A percentile compares a stretch with the other conserved stretches of the same genome.
These are phyloP conservation scores for Lepus europaeus DNA, from an alignment of 2,113 vertebrate genomes.

Conservation along the genomic window DNA sequence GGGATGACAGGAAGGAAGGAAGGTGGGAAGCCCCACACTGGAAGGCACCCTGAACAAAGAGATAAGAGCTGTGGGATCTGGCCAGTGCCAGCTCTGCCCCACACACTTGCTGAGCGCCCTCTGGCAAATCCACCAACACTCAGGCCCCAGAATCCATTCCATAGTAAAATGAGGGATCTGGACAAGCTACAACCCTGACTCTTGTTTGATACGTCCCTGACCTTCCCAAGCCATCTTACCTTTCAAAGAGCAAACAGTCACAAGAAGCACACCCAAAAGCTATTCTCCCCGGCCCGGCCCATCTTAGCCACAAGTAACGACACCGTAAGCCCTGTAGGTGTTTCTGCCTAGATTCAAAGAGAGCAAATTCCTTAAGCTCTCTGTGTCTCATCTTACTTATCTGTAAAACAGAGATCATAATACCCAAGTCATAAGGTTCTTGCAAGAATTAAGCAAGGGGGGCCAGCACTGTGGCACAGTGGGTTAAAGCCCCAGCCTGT, in stretches of 20 bases:
- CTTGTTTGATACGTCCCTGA: not conserved
- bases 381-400: not conserved
- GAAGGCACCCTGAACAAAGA: not conserved
- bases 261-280: not conserved
- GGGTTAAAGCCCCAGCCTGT: too few species aligned
- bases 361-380: not conserved
- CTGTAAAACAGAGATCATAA: not conserved
- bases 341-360: not conserved
- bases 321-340: not conserved
- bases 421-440: not conserved
- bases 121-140: not conserved
- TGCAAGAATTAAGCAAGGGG: not conserved
- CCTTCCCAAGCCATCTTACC: not conserved
- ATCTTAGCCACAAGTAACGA: not conserved
- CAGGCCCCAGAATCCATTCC: not conserved
- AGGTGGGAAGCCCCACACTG: not conserved
- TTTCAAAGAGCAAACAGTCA: slow-evolving; percentile 6
- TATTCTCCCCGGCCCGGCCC: not conserved
- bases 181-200: not conserved
- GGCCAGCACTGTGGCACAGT: too few species aligned
- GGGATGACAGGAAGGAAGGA: slow-evolving; percentile 3
- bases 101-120: not conserved
- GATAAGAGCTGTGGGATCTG: not conserved
- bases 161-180: not conserved
- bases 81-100: too few species aligned